Evolutionary conservation across 2,888 invertebrate genomes (phyloP).

Genomic region (Disparrhopalites patrizii): DNA sequence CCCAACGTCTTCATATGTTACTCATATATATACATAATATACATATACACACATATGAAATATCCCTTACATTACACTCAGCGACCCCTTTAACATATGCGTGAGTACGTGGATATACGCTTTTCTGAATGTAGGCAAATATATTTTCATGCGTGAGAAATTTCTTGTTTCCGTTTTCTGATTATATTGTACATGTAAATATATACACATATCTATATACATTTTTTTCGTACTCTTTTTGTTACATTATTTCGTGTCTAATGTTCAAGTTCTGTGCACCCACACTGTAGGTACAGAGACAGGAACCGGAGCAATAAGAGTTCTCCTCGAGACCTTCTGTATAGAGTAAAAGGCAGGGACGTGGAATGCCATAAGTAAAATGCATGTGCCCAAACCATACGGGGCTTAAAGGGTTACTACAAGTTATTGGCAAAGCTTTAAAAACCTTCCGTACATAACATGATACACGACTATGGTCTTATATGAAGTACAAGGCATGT

Average conservation of each 20-base stretch:
- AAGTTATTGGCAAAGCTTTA: no score
- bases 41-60: not conserved
- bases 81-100: not conserved
- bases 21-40: not conserved
- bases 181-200: conserved; percentile 10
- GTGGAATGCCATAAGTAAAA: no score
- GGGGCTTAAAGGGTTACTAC: no score
- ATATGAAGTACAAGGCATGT: not conserved
- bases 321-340: no score
- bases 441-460: no score
- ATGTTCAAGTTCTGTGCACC: no score
- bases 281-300: not conserved
- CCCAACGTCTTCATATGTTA: no score
- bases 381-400: no score
- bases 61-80: not conserved
- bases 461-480: not conserved
- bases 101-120: conserved; percentile 1
- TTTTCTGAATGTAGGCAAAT: conserved; percentile 28
- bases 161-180: conserved; percentile 31
- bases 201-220: not conserved
- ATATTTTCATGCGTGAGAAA: conserved; percentile 31
- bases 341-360: no score
- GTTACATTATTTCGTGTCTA: no score
- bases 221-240: no score
- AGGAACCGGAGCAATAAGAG: no score